Evolutionary conservation across 2,888 invertebrate genomes (phyloP).

Genomic region (Diogma glabrata): DNA sequence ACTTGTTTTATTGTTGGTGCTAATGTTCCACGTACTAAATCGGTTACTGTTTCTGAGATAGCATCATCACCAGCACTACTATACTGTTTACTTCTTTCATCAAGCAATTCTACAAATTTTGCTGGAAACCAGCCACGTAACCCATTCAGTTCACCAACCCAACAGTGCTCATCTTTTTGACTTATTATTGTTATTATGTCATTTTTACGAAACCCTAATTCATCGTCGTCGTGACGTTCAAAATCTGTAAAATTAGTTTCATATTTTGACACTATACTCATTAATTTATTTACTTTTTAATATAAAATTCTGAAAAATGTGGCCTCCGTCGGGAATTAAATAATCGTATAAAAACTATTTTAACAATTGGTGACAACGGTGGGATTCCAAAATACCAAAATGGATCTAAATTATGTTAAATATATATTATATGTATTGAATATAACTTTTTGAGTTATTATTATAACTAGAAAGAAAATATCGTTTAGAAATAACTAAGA

Average conservation of each 20-base stretch:
- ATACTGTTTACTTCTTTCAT: constrained; percentile 87
- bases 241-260: constrained; percentile 58
- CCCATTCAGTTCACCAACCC: constrained; percentile 96
- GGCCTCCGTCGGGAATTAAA: too few species aligned
- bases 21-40: constrained; percentile 86
- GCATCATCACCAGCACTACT: constrained; percentile 94
- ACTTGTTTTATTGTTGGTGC: constrained; percentile 91
- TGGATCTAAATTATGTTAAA: too few species aligned
- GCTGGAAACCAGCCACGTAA: constrained; percentile 94
- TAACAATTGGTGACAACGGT: too few species aligned
- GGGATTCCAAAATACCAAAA: too few species aligned
- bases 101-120: constrained; percentile 88
- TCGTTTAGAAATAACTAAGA: too few species aligned
- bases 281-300: too few species aligned
- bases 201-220: constrained; percentile 94
- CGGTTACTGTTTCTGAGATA: constrained; percentile 92
- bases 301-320: too few species aligned
- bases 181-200: constrained; percentile 96
- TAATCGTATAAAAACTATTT: too few species aligned
- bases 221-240: constrained; percentile 96
- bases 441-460: too few species aligned
- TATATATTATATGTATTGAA: too few species aligned
- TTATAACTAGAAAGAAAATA: too few species aligned
- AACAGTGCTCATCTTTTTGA: constrained; percentile 96
- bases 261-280: too few species aligned